Evolutionary conservation across 2,888 invertebrate genomes (phyloP).

Genomic region (Vesta saturnalis): DNA sequence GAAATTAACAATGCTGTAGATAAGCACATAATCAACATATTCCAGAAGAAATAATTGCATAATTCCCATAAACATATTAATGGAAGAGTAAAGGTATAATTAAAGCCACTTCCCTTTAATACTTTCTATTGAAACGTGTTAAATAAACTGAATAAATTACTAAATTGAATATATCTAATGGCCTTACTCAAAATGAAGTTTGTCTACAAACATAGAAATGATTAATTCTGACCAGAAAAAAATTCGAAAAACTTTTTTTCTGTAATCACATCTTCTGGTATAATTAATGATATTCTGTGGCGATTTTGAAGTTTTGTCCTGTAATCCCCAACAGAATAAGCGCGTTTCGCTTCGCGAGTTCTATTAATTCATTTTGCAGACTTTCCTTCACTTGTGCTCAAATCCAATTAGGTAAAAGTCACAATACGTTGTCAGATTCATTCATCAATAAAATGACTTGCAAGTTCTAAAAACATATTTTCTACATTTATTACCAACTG

Average conservation of each 20-base stretch:
- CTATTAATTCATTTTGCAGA: constrained; percentile 57
- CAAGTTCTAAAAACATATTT: constrained; percentile 55
- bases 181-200: too few relatives aligned
- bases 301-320: constrained; percentile 56
- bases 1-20: too few relatives aligned
- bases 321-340: constrained; percentile 45
- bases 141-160: too few relatives aligned
- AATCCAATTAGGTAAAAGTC: constrained; percentile 61
- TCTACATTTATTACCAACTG: constrained; percentile 51
- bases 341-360: constrained; percentile 53
- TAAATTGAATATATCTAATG: too few relatives aligned
- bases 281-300: constrained; percentile 58
- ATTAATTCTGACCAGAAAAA: too few relatives aligned
- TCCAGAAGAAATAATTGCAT: too few relatives aligned
- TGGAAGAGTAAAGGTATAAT: too few relatives aligned
- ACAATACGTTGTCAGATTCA: constrained; percentile 56
- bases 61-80: too few relatives aligned
- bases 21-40: too few relatives aligned
- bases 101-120: too few relatives aligned
- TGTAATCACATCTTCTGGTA: constrained; percentile 31
- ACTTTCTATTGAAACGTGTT: too few relatives aligned
- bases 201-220: too few relatives aligned
- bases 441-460: constrained; percentile 57
- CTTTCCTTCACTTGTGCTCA: constrained; percentile 49
- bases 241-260: constrained; percentile 6